Evolutionary conservation across 2,888 invertebrate species (phyloP), one percentile per base, ranked within the genome.

Genomic region (Trilocha varians): DNA sequence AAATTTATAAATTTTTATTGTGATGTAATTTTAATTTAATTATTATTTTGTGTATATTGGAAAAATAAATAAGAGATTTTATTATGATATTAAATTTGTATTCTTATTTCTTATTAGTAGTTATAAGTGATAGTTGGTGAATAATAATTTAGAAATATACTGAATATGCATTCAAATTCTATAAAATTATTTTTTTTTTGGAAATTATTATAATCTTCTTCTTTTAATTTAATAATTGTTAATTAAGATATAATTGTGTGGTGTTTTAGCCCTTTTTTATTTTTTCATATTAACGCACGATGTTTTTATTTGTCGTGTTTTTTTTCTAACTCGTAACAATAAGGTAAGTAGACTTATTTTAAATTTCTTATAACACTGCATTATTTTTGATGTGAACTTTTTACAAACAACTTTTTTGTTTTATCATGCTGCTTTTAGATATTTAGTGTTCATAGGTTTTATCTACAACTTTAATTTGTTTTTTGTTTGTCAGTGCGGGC

Each of bases 401-500:
- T n/a, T n/a, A n/a, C n/a, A n/a, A n/a, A n/a, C n/a, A n/a, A n/a
- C n/a, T n/a, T n/a, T n/a, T n/a, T n/a, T n/a, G n/a, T n/a, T n/a
- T n/a, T n/a, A n/a, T n/a, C n/a, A n/a, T n/a, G n/a, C n/a, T n/a
- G n/a, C n/a, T n/a, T n/a, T n/a, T n/a, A n/a, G n/a, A n/a, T n/a
- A n/a, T n/a, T n/a, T n/a, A n/a, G n/a, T n/a, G n/a, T n/a, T n/a
- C n/a, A n/a, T n/a, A n/a, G n/a, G n/a, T n/a, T n/a, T n/a, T n/a
- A n/a, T n/a, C n/a, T n/a, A n/a, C n/a, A n/a, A n/a, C n/a, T n/a
- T n/a, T n/a, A n/a, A n/a, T 25, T 25, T 25, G 25, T 25, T 25
- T 25, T 18, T 18, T 18, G 6, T 4, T 25, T 25, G 25, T 5
- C 83, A 87, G 86, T 86, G 66, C 86, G 84, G 44, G 77, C 78